Evolutionary conservation across 2,797 vertebrate species (phyloP).

Genomic region (Gephyroberyx darwinii): DNA sequence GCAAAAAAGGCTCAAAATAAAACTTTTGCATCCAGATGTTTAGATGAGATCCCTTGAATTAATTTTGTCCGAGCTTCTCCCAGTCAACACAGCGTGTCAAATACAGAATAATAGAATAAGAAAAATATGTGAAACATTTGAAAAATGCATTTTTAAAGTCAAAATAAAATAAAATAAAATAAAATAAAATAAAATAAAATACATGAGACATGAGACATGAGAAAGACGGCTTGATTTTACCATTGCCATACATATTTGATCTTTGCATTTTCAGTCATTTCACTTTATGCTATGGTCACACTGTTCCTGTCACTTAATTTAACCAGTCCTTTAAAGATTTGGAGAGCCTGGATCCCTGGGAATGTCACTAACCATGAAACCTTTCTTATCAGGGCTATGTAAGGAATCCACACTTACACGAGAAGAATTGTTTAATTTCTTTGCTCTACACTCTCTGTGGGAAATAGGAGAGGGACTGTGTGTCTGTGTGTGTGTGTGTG

Average conservation of each 20-base stretch:
- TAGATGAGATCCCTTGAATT: constrained; percentile 6
- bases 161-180: neutral
- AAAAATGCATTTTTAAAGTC: neutral
- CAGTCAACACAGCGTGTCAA: constrained; percentile 4
- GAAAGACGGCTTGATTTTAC: neutral
- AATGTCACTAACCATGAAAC: constrained; percentile 20
- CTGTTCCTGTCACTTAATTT: neutral
- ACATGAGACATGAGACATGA: neutral
- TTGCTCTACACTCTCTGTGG: neutral
- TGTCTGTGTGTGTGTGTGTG: neutral
- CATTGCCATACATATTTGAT: neutral
- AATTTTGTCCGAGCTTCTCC: neutral
- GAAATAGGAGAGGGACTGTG: constrained; percentile 5
- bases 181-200: too few relatives aligned
- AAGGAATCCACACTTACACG: constrained; percentile 19
- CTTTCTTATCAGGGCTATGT: constrained; percentile 26
- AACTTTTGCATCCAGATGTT: constrained; percentile 27
- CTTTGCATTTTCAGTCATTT: neutral
- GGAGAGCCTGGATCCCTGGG: neutral
- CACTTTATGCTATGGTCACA: neutral
- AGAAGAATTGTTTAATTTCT: constrained; percentile 16
- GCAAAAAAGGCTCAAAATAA: constrained; percentile 20
- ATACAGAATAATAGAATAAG: neutral
- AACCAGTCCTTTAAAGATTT: constrained; percentile 1
- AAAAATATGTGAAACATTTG: neutral